Percentiles rank a stretch among this genome's conserved stretches.
These are phyloP conservation scores for Lepidurus couesii DNA, from an alignment of 1,140 invertebrate genomes.

Conservation along the genomic window DNA sequence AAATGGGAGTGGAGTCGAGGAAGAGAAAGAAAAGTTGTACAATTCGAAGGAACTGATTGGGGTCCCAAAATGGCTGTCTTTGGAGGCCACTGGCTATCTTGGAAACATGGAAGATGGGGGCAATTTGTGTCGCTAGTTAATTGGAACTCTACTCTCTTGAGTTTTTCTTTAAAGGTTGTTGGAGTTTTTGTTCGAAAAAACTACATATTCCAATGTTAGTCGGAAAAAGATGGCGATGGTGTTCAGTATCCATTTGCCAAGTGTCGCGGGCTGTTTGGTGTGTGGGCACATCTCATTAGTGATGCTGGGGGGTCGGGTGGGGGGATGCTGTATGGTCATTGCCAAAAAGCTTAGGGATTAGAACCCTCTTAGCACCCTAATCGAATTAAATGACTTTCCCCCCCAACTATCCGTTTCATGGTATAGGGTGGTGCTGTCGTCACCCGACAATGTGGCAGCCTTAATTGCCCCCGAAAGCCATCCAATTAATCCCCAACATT, in stretches of 20 bases:
- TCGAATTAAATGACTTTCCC: slow-evolving; percentile 11
- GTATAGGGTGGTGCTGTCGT: background rate
- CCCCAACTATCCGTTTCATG: background rate
- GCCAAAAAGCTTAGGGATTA: slow-evolving; percentile 18
- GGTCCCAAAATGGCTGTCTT: slow-evolving; percentile 3
- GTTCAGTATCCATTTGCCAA: background rate
- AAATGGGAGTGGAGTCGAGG: too few relatives aligned
- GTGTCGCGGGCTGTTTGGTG: background rate
- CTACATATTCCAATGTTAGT: background rate
- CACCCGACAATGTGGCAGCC: slow-evolving; percentile 15
- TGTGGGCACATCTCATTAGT: slow-evolving; percentile 17
- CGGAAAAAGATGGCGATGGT: background rate
- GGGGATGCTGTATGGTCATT: slow-evolving; percentile 9
- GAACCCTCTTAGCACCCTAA: slow-evolving; percentile 21
- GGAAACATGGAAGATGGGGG: background rate
- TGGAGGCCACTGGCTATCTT: background rate
- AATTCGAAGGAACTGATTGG: background rate
- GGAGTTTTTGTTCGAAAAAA: background rate
- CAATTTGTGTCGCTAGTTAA: background rate
- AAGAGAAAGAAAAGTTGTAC: too few relatives aligned
- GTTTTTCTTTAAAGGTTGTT: background rate
- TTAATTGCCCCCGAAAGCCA: slow-evolving; percentile 13
- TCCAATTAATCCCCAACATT: slow-evolving; percentile 15
- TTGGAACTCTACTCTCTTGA: background rate
- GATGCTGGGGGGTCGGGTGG: background rate